Conservation (phyloP, 2,888 invertebrate species). For the Nysson spinosus region DNA sequence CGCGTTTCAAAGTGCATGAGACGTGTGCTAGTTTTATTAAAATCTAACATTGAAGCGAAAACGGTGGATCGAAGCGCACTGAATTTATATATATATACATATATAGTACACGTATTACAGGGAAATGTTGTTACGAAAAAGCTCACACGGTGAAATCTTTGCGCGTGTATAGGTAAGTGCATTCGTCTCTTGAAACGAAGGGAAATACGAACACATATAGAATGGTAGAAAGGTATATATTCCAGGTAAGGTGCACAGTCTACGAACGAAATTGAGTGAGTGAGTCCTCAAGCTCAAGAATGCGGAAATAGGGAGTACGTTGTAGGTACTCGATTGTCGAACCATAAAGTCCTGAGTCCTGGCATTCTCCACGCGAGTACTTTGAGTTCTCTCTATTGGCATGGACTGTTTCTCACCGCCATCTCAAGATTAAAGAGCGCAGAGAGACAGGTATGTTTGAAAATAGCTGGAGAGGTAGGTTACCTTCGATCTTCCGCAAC, state of each 20-base stretch:
- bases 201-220: too few species aligned
- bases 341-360: constrained; percentile 62
- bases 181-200: too few species aligned
- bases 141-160: constrained; percentile 23
- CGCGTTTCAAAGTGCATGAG: too few species aligned
- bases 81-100: too few species aligned
- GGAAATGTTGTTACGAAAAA: constrained; percentile 12
- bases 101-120: constrained; percentile 6
- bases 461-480: too few species aligned
- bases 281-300: constrained; percentile 56
- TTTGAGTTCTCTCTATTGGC: constrained; percentile 25
- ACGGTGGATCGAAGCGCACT: too few species aligned
- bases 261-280: constrained; percentile 36
- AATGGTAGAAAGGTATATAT: too few species aligned
- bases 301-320: constrained; percentile 62
- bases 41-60: too few species aligned
- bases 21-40: too few species aligned
- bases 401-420: constrained; percentile 2
- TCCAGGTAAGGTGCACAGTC: constrained; percentile 27
- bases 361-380: constrained; percentile 52
- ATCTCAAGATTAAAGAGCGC: constrained; percentile 29
- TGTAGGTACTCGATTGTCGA: constrained; percentile 60
- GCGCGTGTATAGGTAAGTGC: background rate
- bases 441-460: constrained; percentile 13
- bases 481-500: too few species aligned